phyloP scores from a whole-genome alignment of 2,888 invertebrate species.

The Teinopalpus imperialis region DNA sequence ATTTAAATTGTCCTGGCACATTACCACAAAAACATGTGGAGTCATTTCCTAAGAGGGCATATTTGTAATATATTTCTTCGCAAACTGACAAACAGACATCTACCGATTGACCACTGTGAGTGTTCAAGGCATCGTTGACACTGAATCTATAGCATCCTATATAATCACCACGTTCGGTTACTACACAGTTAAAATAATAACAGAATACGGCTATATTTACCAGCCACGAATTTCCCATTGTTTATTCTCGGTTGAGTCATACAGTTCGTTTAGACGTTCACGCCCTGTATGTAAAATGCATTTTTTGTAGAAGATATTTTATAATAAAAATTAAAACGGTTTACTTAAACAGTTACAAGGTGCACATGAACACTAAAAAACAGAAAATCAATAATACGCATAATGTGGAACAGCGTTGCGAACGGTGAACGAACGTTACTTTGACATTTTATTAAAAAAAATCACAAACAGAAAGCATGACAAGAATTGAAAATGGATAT shows the following conservation, averaged over 20 bases:
- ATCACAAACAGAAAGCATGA: too few relatives aligned
- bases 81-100: slow-evolving; percentile 73
- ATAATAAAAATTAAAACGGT: too few relatives aligned
- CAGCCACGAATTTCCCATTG: slow-evolving; percentile 54
- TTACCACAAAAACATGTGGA: slow-evolving; percentile 74
- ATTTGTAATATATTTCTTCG: slow-evolving; percentile 71
- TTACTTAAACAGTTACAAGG: background rate
- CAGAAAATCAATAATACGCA: slow-evolving; percentile 24
- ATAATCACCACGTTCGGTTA: slow-evolving; percentile 66
- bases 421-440: slow-evolving; percentile 9
- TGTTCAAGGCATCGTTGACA: slow-evolving; percentile 57
- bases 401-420: slow-evolving; percentile 16
- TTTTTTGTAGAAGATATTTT: background rate
- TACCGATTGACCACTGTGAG: slow-evolving; percentile 71
- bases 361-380: background rate
- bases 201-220: slow-evolving; percentile 36
- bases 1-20: slow-evolving; percentile 59
- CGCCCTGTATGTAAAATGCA: slow-evolving; percentile 20
- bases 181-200: slow-evolving; percentile 28
- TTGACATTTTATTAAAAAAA: slow-evolving; percentile 15
- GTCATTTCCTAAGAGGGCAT: slow-evolving; percentile 67
- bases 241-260: slow-evolving; percentile 49
- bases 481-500: too few relatives aligned
- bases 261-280: slow-evolving; percentile 27
- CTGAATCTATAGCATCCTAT: slow-evolving; percentile 66